phyloP scores from a whole-genome alignment of 2,888 invertebrate species.

The Lithodes maja region DNA sequence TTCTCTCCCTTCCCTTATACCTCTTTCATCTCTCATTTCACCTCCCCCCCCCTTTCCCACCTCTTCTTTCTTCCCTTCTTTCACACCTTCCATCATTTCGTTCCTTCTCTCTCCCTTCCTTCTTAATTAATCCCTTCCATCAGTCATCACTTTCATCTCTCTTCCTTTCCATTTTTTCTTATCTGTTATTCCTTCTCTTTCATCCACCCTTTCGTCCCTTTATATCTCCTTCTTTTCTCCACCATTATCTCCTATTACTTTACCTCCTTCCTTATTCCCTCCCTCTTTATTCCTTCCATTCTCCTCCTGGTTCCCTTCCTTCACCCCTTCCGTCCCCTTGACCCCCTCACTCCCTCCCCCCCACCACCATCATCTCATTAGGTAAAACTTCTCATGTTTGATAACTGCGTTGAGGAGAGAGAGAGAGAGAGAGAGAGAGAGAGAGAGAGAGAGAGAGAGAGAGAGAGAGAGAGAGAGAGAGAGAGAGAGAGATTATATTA shows the following conservation, averaged over 20 bases:
- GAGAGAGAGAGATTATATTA: not conserved
- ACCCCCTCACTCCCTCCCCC: not conserved
- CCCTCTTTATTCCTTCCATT: not conserved
- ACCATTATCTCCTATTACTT: not conserved
- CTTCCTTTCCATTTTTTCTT: not conserved
- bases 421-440: not conserved
- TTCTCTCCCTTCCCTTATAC: not conserved
- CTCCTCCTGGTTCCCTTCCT: not conserved
- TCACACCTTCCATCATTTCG: not conserved
- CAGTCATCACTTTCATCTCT: not conserved
- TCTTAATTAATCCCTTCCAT: not conserved
- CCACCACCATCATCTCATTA: constrained; percentile 14
- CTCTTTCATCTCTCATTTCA: not conserved
- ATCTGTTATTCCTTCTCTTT: not conserved
- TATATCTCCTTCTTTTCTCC: not conserved
- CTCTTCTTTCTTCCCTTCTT: not conserved
- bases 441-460: not conserved
- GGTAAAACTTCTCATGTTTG: constrained; percentile 37
- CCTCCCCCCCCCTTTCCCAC: not conserved
- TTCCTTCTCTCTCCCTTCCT: not conserved
- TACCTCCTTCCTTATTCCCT: not conserved
- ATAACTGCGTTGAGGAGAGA: constrained; percentile 23
- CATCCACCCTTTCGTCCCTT: not conserved
- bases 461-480: not conserved
- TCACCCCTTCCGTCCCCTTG: not conserved